Conservation (phyloP, 2,797 vertebrate genomes). For the Chelon auratus region DNA sequence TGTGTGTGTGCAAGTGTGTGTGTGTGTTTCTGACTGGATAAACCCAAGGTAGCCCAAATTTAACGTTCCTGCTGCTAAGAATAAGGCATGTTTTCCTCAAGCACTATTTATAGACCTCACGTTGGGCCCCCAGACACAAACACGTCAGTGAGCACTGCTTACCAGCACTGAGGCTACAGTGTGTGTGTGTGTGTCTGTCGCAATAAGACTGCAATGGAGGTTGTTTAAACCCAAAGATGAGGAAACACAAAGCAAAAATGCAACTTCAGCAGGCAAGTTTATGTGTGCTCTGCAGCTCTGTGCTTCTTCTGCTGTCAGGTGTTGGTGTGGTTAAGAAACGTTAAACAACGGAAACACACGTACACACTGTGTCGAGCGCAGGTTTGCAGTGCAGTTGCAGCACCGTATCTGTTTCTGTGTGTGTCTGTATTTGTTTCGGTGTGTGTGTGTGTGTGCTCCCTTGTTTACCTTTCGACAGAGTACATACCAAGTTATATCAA, state of each 20-base stretch:
- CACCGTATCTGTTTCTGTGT: slow-evolving; percentile 26
- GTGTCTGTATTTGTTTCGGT: slow-evolving; percentile 14
- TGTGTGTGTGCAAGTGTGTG: slow-evolving; percentile 14
- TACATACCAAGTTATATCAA: slow-evolving; percentile 35
- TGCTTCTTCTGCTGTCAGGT: slow-evolving; percentile 63
- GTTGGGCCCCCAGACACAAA: slow-evolving; percentile 74
- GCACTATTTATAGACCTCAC: slow-evolving; percentile 80
- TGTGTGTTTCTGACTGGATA: slow-evolving; percentile 33
- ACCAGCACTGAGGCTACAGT: slow-evolving; percentile 53
- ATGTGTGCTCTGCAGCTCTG: slow-evolving; percentile 17
- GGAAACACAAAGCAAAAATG: slow-evolving; percentile 65
- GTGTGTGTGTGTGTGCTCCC: neutral
- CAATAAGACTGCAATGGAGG: slow-evolving; percentile 62
- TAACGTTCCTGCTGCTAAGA: slow-evolving; percentile 86
- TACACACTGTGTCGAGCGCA: slow-evolving; percentile 38
- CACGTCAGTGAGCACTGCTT: slow-evolving; percentile 72
- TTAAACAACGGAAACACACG: slow-evolving; percentile 70
- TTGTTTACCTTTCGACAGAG: slow-evolving; percentile 17
- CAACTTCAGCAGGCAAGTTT: slow-evolving; percentile 68
- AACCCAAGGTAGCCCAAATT: slow-evolving; percentile 77
- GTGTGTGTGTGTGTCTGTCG: slow-evolving; percentile 54
- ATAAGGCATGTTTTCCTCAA: slow-evolving; percentile 84
- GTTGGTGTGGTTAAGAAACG: slow-evolving; percentile 73
- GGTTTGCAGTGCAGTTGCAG: slow-evolving; percentile 59
- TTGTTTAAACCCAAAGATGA: slow-evolving; percentile 59